Evolutionary conservation across 2,113 vertebrate genomes (phyloP), one percentile per base, ranked within the genome.

Genomic region (Plectropomus leopardus): DNA sequence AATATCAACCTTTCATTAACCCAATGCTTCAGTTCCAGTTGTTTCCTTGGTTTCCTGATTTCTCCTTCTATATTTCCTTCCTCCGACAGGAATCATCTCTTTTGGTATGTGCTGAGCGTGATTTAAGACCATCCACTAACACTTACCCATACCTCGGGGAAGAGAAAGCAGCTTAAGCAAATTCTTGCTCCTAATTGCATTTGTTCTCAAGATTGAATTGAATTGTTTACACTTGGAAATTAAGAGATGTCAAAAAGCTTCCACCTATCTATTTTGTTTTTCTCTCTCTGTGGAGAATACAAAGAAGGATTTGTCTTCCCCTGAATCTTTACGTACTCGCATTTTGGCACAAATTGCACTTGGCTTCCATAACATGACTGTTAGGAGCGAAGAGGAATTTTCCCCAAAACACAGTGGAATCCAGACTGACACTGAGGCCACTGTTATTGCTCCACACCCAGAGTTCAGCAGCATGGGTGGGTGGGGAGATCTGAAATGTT

Each of bases 381-480:
- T 85, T 79, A 80, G 84, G 82, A 91, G 78, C 36, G 55, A 87
- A 61, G 51, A 89, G 90, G 90, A 94, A 94, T 94, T 91, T 90
- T 79, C 76, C 80, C 84, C 79, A 92, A 94, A 94, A 94, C 93
- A 92, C 79, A 67, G 87, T 23, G 89, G 92, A 94, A 93, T 95
- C 93, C 89, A 80, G 72, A 26, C 88, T 65, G 88, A 92, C 88
- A 91, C 86, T 84, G 80, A 86, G 88, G 84, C 83, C 85, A 78
- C 80, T 88, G 70, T 91, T 89, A 61, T 79, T 84, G 77, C 77
- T 93, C 88, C 91, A 94, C 92, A 82, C 83, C 81, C 93, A 80
- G 74, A 82, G 92, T 73, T 88, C 79, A 86, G 79, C 77, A 59
- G 57, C 75, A 67, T 50, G 61, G 48, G 50, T 17, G 74, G 81